These are phyloP conservation scores for Pandemis heparana DNA, from an alignment of 2,888 invertebrate species.

Conservation along the genomic window DNA sequence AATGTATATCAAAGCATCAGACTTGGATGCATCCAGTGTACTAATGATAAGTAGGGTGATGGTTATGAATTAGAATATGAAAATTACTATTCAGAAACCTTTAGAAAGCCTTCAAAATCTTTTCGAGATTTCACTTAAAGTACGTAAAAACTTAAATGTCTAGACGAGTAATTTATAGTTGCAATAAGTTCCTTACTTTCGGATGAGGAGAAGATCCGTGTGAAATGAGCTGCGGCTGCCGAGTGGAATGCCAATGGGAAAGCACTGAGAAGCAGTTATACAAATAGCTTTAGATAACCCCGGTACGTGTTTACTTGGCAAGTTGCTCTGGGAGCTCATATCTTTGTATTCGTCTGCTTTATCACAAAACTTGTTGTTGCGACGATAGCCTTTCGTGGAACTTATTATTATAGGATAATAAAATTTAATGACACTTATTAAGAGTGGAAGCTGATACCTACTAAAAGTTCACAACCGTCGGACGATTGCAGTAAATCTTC, in stretches of 20 bases:
- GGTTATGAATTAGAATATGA: neutral
- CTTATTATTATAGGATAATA: slow-evolving; percentile 45
- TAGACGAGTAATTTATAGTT: slow-evolving; percentile 26
- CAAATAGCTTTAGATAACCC: slow-evolving; percentile 69
- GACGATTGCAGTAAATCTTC: neutral
- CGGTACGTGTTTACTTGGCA: slow-evolving; percentile 61
- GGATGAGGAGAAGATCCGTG: slow-evolving; percentile 52
- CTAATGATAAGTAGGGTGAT: neutral
- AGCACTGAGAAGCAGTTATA: slow-evolving; percentile 61
- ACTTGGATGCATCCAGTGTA: neutral
- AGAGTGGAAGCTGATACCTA: slow-evolving; percentile 4
- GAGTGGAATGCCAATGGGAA: slow-evolving; percentile 57
- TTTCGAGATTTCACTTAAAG: neutral
- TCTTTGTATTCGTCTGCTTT: slow-evolving; percentile 56
- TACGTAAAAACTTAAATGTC: slow-evolving; percentile 11
- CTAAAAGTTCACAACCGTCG: slow-evolving; percentile 20
- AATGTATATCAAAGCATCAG: neutral
- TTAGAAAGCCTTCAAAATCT: neutral
- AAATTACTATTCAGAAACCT: neutral
- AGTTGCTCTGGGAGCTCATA: slow-evolving; percentile 51
- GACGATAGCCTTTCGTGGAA: slow-evolving; percentile 51
- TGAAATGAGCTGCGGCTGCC: slow-evolving; percentile 53
- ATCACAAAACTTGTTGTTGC: slow-evolving; percentile 60
- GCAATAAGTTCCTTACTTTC: slow-evolving; percentile 59
- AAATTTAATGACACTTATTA: slow-evolving; percentile 23